Evolutionary conservation across 2,888 invertebrate species (phyloP).

Genomic region (Lasioglossum oenotherae): DNA sequence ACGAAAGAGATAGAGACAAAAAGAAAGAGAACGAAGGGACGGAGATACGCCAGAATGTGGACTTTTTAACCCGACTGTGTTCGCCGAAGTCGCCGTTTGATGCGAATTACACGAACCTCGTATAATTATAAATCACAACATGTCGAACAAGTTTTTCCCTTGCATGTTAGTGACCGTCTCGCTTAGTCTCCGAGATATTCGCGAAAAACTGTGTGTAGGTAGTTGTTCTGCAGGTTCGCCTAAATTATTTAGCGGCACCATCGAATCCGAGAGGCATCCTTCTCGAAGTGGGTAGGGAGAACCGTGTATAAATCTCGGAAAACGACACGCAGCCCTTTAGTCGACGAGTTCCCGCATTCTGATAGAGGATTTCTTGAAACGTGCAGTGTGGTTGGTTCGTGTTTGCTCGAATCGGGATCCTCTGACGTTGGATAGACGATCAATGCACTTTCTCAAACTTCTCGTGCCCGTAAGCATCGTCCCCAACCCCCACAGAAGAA

Average conservation of each 20-base stretch:
- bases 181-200: not conserved
- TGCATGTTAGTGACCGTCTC: no score
- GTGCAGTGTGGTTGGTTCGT: not conserved
- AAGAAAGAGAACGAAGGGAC: not conserved
- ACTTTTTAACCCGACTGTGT: not conserved
- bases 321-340: not conserved
- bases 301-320: not conserved
- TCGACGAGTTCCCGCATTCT: not conserved
- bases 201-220: no score
- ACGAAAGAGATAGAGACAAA: not conserved
- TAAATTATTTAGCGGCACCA: not conserved
- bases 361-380: not conserved
- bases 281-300: not conserved
- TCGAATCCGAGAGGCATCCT: not conserved
- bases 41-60: constrained; percentile 15
- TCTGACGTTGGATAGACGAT: not conserved
- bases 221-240: not conserved
- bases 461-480: not conserved
- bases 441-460: constrained; percentile 4
- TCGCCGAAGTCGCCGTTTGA: not conserved
- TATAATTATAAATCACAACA: no score
- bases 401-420: constrained; percentile 13
- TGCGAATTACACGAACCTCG: not conserved
- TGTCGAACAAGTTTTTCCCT: no score
- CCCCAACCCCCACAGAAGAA: not conserved